phyloP scores from a whole-genome alignment of 2,888 invertebrate species.

The Rotaria macrura region DNA sequence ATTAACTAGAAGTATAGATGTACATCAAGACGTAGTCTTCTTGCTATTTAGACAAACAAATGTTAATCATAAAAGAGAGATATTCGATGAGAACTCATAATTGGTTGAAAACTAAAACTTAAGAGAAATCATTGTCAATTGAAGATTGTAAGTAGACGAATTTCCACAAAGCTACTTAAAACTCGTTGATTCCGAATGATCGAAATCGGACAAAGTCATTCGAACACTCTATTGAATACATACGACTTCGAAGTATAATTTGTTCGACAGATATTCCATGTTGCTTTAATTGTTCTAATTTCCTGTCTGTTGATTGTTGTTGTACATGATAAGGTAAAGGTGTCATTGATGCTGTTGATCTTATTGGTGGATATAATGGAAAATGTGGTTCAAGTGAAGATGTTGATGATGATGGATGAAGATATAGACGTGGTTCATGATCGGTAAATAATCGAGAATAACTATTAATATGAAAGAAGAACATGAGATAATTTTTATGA shows the following conservation, averaged over 20 bases:
- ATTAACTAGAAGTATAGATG: too few species aligned
- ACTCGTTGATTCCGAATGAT: too few species aligned
- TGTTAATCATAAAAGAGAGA: too few species aligned
- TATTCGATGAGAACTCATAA: too few species aligned
- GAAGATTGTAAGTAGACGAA: too few species aligned
- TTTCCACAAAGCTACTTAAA: too few species aligned
- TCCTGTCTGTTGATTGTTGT: background rate
- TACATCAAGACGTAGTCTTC: too few species aligned
- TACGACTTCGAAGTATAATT: background rate
- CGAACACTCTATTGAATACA: background rate
- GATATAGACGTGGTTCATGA: background rate
- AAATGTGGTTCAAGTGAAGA: background rate
- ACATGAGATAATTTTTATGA: background rate
- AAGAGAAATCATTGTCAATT: too few species aligned
- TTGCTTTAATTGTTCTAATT: conserved; percentile 18
- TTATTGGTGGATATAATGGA: background rate
- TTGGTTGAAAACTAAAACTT: too few species aligned
- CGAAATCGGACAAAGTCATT: too few species aligned
- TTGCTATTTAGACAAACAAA: too few species aligned
- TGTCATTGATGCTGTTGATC: conserved; percentile 5
- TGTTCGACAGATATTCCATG: background rate
- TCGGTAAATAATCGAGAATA: background rate
- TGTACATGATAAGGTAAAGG: background rate
- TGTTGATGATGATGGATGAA: background rate
- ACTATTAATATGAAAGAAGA: too few species aligned